Evolutionary conservation across 2,888 invertebrate genomes (phyloP), one percentile per base, ranked within the genome.

Genomic region (Muscina levida): DNA sequence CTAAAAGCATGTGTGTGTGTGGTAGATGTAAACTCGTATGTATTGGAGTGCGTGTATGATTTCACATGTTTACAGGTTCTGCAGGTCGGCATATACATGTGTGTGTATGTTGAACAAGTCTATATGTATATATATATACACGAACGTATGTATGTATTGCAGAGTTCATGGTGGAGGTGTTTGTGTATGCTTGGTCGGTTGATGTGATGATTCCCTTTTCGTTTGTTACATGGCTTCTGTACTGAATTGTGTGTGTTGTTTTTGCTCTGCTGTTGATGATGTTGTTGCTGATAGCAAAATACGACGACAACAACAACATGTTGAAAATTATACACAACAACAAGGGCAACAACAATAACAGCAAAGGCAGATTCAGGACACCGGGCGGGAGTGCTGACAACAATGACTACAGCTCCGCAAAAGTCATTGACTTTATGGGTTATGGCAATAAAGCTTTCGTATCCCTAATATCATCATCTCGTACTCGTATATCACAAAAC

Each of bases 401-500:
- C 84, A 85, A 84, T 85, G 85, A 85, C 86, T 85, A 85, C 85
- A 82, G 83, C 85, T 85, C 84, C 84, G 85, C 85, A 85, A 85
- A 87, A 87, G 87, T 87, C 87, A 87, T 86, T 87, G 87, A 87
- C 87, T 87, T 86, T 85, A 84, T 86, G 87, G 87, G 85, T 86
- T 87, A 87, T 85, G 86, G 85, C 84, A 84, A 86, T 85, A 86
- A 80, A 56, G 73, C 48, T 71, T 68, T 71, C 65, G 46, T 24
- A 46, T 37, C 37, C 31, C 59, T 62, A 44, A 62, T 44, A 67
- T 51, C 48, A 42, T 62, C 42, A 70, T 72, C 31, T 5, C 31
- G 31, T 31, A 31, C 8, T 5, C 31, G 5, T 59, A 65, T 53
- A 70, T 68, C 70, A 48, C 67, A 72, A 62, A 73, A 22, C 82